Evolutionary conservation across 2,888 invertebrate genomes (phyloP).

Genomic region (Trimorus sp.): DNA sequence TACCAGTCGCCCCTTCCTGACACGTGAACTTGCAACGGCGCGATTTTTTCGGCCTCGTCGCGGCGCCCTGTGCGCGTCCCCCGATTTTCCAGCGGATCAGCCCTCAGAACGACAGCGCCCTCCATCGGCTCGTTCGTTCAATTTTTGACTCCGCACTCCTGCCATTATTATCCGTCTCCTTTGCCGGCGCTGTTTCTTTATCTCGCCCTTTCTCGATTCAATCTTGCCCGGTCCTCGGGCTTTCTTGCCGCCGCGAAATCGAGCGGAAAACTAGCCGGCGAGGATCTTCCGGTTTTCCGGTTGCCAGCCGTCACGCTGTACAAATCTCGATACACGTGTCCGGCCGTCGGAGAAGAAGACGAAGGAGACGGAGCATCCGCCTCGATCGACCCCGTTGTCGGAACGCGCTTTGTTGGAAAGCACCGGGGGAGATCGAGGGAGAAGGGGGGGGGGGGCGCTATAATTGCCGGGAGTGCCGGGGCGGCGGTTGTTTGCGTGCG

Average conservation of each 20-base stretch:
- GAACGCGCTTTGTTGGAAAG: constrained; percentile 13
- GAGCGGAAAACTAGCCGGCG: constrained; percentile 78
- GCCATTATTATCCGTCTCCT: constrained; percentile 38
- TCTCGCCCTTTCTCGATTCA: constrained; percentile 67
- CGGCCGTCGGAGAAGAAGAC: constrained; percentile 8
- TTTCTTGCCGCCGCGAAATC: constrained; percentile 70
- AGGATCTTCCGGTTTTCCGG: constrained; percentile 70
- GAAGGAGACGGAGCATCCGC: neutral
- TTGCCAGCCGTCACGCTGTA: constrained; percentile 50
- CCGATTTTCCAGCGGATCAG: constrained; percentile 41
- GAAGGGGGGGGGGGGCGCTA: neutral
- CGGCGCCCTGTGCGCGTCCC: constrained; percentile 38
- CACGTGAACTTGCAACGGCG: constrained; percentile 40
- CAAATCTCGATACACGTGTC: constrained; percentile 51
- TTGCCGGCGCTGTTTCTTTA: constrained; percentile 44
- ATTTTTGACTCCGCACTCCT: constrained; percentile 59
- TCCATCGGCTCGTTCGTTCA: constrained; percentile 26
- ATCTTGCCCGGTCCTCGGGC: constrained; percentile 75
- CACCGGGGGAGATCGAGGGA: neutral
- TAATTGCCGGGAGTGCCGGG: constrained; percentile 7
- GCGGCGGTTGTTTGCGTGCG: constrained; percentile 3
- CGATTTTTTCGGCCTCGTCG: constrained; percentile 51
- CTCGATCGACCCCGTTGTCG: constrained; percentile 6
- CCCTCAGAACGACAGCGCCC: constrained; percentile 37
- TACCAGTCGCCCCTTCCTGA: neutral